Conservation (phyloP, 2,113 vertebrate species). For the Cygnus atratus region DNA sequence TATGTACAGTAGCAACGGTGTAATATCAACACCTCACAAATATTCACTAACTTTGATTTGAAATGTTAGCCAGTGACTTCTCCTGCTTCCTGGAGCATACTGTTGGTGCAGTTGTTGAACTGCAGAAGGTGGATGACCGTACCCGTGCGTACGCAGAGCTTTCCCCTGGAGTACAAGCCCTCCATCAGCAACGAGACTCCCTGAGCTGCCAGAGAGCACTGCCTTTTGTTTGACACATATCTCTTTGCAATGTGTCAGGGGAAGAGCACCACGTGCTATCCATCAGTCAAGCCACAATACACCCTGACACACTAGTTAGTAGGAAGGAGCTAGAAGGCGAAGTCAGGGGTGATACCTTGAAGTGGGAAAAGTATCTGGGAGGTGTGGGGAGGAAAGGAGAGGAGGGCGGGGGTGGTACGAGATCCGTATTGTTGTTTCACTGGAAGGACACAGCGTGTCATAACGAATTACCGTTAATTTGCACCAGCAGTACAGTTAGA, state of each 20-base stretch:
- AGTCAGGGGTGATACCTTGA: not conserved
- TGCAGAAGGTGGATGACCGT: not conserved
- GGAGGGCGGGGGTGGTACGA: not conserved
- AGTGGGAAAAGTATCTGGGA: not conserved
- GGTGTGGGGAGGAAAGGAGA: not conserved
- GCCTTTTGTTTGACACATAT: not conserved
- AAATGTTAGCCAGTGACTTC: not conserved
- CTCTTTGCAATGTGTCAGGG: not conserved
- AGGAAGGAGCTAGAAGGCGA: not conserved
- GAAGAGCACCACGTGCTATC: not conserved
- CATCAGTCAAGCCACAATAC: not conserved
- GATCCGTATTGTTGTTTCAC: constrained; percentile 75
- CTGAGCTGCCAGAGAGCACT: not conserved
- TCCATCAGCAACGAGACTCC: not conserved
- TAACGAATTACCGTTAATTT: constrained; percentile 84
- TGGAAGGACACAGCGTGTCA: constrained; percentile 83
- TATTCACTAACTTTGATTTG: not conserved
- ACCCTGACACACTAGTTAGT: not conserved
- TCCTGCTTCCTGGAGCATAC: not conserved
- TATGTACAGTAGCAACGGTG: not conserved
- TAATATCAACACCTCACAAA: not conserved
- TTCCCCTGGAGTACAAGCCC: not conserved
- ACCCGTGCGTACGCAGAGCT: accelerated
- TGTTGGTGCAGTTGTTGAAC: not conserved
- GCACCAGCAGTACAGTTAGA: constrained; percentile 78